Conservation (phyloP, 2,113 vertebrate species). For the Nothocercus julius region DNA sequence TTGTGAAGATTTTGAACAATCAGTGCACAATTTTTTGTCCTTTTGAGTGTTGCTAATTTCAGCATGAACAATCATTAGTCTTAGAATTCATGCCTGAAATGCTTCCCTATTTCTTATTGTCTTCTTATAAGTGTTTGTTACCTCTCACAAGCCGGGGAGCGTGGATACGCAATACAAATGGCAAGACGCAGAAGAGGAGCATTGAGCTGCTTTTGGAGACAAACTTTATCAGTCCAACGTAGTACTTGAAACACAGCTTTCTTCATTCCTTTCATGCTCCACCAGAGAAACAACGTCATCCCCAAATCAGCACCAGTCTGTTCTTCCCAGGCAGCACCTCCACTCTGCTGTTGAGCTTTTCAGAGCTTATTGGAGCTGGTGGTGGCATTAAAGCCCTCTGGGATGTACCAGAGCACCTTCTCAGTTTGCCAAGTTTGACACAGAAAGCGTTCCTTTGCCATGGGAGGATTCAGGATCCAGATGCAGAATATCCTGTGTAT, state of each 20-base stretch:
- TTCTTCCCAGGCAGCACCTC: background rate
- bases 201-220: background rate
- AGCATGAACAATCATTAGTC: background rate
- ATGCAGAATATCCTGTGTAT: background rate
- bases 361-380: background rate
- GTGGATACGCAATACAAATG: background rate
- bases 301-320: background rate
- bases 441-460: background rate
- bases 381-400: fast-evolving
- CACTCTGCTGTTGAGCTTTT: background rate
- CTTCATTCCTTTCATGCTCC: background rate
- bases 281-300: background rate
- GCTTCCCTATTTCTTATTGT: conserved; percentile 16
- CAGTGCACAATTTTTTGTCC: background rate
- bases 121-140: background rate
- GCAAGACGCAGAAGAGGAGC: background rate
- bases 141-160: background rate
- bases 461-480: background rate
- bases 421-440: background rate
- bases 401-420: background rate
- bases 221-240: background rate
- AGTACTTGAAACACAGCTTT: background rate
- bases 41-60: conserved; percentile 16
- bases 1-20: background rate
- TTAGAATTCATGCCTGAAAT: conserved; percentile 35